Base-by-base conservation (phyloP, 2,797 vertebrate species). In the Caiman crocodilus region DNA sequence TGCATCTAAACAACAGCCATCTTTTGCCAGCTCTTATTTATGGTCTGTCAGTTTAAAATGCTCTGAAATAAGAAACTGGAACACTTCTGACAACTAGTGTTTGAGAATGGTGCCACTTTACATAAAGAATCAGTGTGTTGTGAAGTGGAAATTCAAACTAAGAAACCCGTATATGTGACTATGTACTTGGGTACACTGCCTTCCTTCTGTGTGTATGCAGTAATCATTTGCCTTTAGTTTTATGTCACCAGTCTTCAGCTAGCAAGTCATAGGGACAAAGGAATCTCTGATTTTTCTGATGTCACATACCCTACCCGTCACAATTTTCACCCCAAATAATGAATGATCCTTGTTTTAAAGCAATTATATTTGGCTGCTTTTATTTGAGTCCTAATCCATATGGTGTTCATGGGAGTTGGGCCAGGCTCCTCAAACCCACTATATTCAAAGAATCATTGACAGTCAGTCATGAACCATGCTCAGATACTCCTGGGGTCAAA, bases 71-170 rank as follows among this genome's bases (percentile, higher is more conserved):
- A 60, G 21, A 83, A 18, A 50, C 57, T 71, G 56, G 79, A 90
- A 20, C 32, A 63, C 89, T 95, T 60, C 21, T 94, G 85, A 58
- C 73, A 87, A 85, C 58, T 21, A 85, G 50, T 32, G 14, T 71
- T 86, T 78, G 3, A 32, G 89, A 92, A 93, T 74, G 77, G 82
- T 82, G 42, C 76, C 85, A 6, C 23, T 14, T 69, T 79, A 84
- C 21, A 74, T 94, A 92, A 60, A 86, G 13, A 84, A 91, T 50
- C 42, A 50, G 42, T 50, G 42, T 50, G 76, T 81, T 90, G 56
- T 93, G 85, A 93, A 42, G 25, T 35, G 89, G 84, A 95, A 95
- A 87, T 77, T 14, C 55, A 95, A 60, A 88, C 69, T 90, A 90
- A 87, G 32, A 64, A 95, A 92, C 95, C 73, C 58, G 55, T 90